Evolutionary conservation across 2,113 vertebrate species (phyloP).

Genomic region (Gopherus flavomarginatus): DNA sequence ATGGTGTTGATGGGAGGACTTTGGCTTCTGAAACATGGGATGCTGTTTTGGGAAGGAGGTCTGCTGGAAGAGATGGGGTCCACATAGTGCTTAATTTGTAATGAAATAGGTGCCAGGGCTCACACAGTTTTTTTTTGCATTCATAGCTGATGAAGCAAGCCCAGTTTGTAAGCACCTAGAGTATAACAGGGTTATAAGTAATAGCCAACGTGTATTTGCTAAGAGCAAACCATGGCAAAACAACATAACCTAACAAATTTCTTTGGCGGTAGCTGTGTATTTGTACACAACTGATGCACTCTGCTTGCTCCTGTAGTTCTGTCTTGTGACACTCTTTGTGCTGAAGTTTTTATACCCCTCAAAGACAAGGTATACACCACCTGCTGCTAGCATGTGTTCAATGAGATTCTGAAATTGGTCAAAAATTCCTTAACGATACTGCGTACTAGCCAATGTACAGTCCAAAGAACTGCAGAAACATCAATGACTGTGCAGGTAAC

Average conservation of each 20-base stretch:
- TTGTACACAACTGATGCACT: background rate
- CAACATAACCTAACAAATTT: background rate
- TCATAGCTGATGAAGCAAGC: too few species aligned
- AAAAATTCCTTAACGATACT: background rate
- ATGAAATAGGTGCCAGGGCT: too few species aligned
- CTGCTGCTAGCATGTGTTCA: background rate
- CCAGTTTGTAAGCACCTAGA: too few species aligned
- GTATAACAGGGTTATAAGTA: too few species aligned
- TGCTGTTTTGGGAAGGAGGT: too few species aligned
- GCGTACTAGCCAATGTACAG: background rate
- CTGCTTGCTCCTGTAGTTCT: background rate
- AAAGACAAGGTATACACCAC: background rate
- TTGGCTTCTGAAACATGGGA: too few species aligned
- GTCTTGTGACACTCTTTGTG: background rate
- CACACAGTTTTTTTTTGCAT: too few species aligned
- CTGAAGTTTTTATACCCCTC: background rate
- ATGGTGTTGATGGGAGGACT: too few species aligned
- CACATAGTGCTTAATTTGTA: too few species aligned
- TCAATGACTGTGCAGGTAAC: background rate
- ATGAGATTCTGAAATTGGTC: background rate
- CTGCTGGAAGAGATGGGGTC: too few species aligned
- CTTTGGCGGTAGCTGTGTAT: background rate
- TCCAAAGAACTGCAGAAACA: background rate
- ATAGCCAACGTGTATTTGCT: too few species aligned
- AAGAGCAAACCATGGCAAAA: too few species aligned